Base-by-base conservation (phyloP, 2,113 vertebrate genomes). In the Dasyurus viverrinus region DNA sequence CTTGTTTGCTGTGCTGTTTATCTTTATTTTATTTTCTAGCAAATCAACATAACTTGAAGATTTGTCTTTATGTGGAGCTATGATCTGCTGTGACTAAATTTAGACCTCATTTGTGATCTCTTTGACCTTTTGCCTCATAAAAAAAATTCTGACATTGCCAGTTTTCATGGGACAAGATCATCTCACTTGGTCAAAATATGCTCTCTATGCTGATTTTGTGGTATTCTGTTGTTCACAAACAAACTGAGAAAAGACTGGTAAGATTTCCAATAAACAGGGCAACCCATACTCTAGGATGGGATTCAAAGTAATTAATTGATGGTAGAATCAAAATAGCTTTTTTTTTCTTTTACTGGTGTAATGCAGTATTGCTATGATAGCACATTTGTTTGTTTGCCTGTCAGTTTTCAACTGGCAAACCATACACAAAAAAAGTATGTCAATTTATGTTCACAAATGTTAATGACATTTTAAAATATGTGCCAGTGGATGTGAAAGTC, bases 11-110 rank as follows among this genome's bases (percentile, higher is more conserved):
- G 98, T 98, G 98, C 98, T 98, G 98, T 97, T 97, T 98, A 95
- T 98, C 98, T 98, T 97, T 97, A 97, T 99, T 96, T 92, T 94
- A 97, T 96, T 98, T 97, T 98, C 98, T 98, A 99, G 99, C 99
- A 99, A 99, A 99, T 99, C 99, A 99, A 98, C 99, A 97, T 99
- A 99, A 99, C 99, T 99, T 99, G 99, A 99, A 99, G 99, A 99
- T 99, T 98, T 99, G 99, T 99, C 99, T 99, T 99, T 99, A 99
- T 99, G 98, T 99, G 98, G 98, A 98, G 98, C 98, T 97, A 93
- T 98, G 98, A 98, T 98, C 99, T 98, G 99, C 99, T 98, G 99
- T 99, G 98, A 99, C 98, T 99, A 99, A 99, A 99, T 98, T 99
- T 99, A 99, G 99, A 99, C 99, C 99, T 99, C 99, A 99, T 99